These are phyloP conservation scores for Bothrops jararaca DNA, from an alignment of 2,113 vertebrate species.

Conservation along the genomic window DNA sequence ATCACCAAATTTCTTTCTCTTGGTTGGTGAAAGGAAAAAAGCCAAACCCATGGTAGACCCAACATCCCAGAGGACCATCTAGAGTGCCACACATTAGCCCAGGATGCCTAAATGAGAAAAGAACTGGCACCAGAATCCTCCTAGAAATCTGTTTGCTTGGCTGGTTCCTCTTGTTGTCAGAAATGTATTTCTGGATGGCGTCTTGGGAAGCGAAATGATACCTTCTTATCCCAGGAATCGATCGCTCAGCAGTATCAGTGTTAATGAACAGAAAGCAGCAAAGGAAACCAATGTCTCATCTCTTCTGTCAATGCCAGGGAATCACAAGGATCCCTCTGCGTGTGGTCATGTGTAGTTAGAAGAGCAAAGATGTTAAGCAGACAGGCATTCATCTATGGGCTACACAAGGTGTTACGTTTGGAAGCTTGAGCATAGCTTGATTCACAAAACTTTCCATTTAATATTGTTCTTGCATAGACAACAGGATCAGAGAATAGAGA, in stretches of 20 bases:
- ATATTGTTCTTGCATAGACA: conserved; percentile 51
- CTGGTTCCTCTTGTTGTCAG: conserved; percentile 11
- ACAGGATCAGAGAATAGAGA: background rate
- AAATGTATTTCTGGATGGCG: conserved; percentile 56
- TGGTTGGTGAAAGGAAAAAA: conserved; percentile 23
- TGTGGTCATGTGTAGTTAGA: conserved; percentile 65
- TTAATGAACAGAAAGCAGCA: conserved; percentile 67
- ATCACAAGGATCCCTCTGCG: conserved; percentile 56
- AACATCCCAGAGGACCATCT: conserved; percentile 22
- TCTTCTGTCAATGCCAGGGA: conserved; percentile 54
- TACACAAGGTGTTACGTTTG: conserved; percentile 49
- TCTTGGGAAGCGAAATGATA: conserved; percentile 37
- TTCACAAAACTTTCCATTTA: conserved; percentile 58
- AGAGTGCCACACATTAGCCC: conserved; percentile 16
- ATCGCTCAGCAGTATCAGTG: conserved; percentile 51
- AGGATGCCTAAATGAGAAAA: background rate
- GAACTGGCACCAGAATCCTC: conserved; percentile 6
- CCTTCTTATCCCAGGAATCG: conserved; percentile 49
- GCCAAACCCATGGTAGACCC: conserved; percentile 25
- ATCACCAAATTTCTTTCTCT: background rate
- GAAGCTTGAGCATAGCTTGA: conserved; percentile 61
- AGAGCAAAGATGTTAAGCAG: conserved; percentile 26
- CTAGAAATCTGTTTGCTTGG: background rate
- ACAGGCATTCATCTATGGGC: conserved; percentile 57
- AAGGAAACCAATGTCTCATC: conserved; percentile 57